Percentiles rank a stretch among this genome's conserved stretches.
Evolutionary conservation across 2,797 vertebrate genomes (phyloP).

Genomic region (Clarias fuscus): DNA sequence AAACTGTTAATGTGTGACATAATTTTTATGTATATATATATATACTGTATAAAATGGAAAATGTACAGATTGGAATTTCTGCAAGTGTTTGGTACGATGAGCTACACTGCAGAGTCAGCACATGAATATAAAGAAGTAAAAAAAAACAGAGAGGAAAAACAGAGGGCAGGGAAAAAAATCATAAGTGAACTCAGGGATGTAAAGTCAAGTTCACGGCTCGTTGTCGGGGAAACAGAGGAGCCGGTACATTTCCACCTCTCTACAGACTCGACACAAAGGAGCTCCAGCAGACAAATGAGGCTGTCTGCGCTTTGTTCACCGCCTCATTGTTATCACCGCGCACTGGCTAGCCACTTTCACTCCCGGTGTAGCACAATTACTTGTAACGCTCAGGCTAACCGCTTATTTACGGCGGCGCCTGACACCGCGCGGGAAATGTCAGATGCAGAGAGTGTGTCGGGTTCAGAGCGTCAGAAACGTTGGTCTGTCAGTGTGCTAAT

Average conservation of each 20-base stretch:
- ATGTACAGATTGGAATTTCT: not conserved
- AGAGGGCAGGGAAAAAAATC: not conserved
- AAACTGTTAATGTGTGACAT: not conserved
- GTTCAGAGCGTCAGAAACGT: not conserved
- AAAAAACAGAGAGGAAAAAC: not conserved
- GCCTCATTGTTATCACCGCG: constrained; percentile 10
- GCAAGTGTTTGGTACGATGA: not conserved
- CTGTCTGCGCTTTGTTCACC: constrained; percentile 22
- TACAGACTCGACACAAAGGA: constrained; percentile 23
- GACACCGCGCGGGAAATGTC: constrained; percentile 11
- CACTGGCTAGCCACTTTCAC: constrained; percentile 31
- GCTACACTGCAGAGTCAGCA: not conserved
- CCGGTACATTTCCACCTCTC: constrained; percentile 35
- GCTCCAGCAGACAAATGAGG: constrained; percentile 37
- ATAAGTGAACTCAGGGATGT: constrained; percentile 2
- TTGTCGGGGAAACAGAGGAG: constrained; percentile 47
- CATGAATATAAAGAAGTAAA: not conserved
- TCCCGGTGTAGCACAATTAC: constrained; percentile 11
- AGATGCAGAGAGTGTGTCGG: not conserved
- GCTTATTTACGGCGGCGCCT: constrained; percentile 23
- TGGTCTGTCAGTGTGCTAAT: constrained; percentile 3
- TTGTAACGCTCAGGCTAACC: constrained; percentile 14
- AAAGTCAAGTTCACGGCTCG: constrained; percentile 23
- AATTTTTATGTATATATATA: no score
- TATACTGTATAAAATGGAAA: no score